phyloP scores from a whole-genome alignment of 2,888 invertebrate genomes.

The Aspidiotus rigidus region DNA sequence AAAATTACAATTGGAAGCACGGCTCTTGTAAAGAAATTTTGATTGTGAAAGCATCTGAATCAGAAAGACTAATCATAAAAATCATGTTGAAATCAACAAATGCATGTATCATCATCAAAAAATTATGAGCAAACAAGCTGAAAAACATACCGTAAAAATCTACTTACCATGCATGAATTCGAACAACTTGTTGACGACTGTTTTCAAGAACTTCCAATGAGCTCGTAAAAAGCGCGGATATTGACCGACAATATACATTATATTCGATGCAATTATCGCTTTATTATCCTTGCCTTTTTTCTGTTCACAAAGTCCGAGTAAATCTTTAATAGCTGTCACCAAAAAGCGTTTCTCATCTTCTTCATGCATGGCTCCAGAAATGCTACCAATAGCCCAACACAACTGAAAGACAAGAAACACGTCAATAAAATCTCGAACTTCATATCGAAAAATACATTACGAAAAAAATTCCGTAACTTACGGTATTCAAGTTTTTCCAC shows the following conservation, averaged over 20 bases:
- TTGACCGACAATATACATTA: constrained; percentile 99
- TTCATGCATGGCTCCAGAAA: constrained; percentile 97
- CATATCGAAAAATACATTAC: neutral
- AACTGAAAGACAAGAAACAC: constrained; percentile 47
- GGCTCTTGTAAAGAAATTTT: neutral
- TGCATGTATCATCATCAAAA: constrained; percentile 22
- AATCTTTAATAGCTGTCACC: constrained; percentile 96
- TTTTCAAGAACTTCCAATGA: constrained; percentile 99
- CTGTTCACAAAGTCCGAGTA: constrained; percentile 93
- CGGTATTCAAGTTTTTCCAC: constrained; percentile 98
- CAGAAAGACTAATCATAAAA: constrained; percentile 32
- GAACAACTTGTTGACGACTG: constrained; percentile 98
- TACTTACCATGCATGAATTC: constrained; percentile 91
- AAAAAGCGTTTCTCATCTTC: constrained; percentile 98
- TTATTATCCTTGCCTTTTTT: constrained; percentile 99
- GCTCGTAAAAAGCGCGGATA: constrained; percentile 96
- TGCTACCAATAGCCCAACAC: constrained; percentile 99
- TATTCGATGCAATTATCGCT: constrained; percentile 98
- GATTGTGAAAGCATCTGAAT: neutral
- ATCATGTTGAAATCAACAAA: constrained; percentile 30
- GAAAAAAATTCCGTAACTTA: constrained; percentile 40
- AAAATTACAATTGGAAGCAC: constrained; percentile 3
- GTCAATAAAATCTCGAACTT: neutral
- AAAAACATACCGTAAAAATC: neutral
- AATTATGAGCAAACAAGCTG: neutral